Evolutionary conservation across 2,113 vertebrate species (phyloP).

Genomic region (Dipodomys ordii): DNA sequence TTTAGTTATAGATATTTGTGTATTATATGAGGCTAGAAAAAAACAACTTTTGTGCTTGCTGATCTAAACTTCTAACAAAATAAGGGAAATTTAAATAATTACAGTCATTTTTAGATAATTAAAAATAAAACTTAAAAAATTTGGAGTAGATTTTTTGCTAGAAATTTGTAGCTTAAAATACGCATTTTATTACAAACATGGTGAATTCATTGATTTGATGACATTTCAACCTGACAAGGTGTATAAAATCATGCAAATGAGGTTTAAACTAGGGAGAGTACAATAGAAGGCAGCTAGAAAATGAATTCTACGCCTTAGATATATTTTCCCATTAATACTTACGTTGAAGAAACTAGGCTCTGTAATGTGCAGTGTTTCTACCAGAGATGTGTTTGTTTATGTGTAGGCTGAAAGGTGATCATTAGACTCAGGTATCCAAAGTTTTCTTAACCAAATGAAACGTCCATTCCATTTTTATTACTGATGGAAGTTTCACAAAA

Average conservation of each 20-base stretch:
- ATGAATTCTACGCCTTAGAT: not conserved
- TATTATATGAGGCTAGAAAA: not conserved
- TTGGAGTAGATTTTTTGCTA: conserved; percentile 32
- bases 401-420: not conserved
- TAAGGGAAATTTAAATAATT: conserved; percentile 14
- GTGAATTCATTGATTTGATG: not conserved
- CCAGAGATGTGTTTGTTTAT: not conserved
- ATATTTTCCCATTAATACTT: not conserved
- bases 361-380: not conserved
- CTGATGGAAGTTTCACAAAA: not conserved
- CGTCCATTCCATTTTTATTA: not conserved
- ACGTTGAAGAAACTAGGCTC: not conserved
- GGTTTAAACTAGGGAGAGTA: not conserved
- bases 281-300: not conserved
- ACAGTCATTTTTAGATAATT: conserved; percentile 44
- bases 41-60: conserved; percentile 30
- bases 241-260: not conserved
- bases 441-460: not conserved
- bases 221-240: not conserved
- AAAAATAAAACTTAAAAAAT: not conserved
- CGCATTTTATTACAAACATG: not conserved
- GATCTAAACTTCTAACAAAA: not conserved
- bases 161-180: conserved; percentile 28
- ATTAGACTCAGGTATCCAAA: not conserved
- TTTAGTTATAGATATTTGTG: not conserved